Percentiles rank a stretch among this genome's conserved stretches.
Conservation (phyloP, 2,888 invertebrate genomes). For the Achlya flavicornis region DNA sequence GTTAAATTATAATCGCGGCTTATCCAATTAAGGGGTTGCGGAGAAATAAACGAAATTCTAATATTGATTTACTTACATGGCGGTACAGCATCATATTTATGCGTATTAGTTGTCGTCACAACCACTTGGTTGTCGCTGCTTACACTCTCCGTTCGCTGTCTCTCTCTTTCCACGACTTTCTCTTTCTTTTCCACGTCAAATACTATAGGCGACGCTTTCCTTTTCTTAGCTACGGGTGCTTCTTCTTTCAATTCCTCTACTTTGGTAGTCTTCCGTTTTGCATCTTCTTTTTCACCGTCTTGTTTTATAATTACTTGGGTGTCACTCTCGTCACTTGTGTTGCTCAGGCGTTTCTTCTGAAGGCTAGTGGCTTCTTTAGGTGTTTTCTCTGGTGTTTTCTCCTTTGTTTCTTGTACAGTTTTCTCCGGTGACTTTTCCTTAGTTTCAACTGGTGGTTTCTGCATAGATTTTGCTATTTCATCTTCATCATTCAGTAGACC, state of each 20-base stretch:
- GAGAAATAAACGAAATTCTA: too few species aligned
- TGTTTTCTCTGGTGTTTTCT: constrained; percentile 22
- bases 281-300: constrained; percentile 29
- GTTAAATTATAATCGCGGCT: too few species aligned
- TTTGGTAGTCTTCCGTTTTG: constrained; percentile 45
- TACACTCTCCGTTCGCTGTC: constrained; percentile 75
- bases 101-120: constrained; percentile 55
- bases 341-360: constrained; percentile 52
- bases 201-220: constrained; percentile 83
- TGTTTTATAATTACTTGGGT: constrained; percentile 63
- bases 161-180: constrained; percentile 55
- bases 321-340: constrained; percentile 62
- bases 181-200: constrained; percentile 73
- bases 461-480: constrained; percentile 34
- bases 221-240: constrained; percentile 56
- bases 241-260: constrained; percentile 27
- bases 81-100: constrained; percentile 85
- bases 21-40: too few species aligned
- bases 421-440: constrained; percentile 20
- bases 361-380: constrained; percentile 18
- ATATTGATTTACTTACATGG: constrained; percentile 73
- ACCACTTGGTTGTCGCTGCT: constrained; percentile 74
- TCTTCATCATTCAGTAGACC: constrained; percentile 67
- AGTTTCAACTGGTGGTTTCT: constrained; percentile 25
- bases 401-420: constrained; percentile 27